Conservation (phyloP, 1,140 invertebrate species). For the Papilio xuthus region DNA sequence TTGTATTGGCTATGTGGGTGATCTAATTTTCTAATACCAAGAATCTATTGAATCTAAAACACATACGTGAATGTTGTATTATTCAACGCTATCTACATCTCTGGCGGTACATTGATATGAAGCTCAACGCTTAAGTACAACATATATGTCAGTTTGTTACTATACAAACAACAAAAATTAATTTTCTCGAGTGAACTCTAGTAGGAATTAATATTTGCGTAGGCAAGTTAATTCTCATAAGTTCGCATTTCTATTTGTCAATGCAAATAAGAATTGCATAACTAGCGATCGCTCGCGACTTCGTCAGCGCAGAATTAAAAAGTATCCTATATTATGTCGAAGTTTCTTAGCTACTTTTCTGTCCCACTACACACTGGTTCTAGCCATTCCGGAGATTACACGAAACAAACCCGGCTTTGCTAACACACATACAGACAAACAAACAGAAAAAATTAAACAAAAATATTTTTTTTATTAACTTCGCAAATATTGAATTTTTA, state of each 20-base stretch:
- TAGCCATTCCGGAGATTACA: no score
- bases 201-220: slow-evolving; percentile 12
- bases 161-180: slow-evolving; percentile 53
- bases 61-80: slow-evolving; percentile 27
- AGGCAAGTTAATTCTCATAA: slow-evolving; percentile 40
- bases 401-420: no score
- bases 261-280: not conserved
- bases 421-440: no score
- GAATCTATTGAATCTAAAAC: not conserved
- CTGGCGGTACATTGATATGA: not conserved
- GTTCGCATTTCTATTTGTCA: not conserved
- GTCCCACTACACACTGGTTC: no score
- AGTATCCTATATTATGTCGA: no score
- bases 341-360: no score
- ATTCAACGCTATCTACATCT: not conserved
- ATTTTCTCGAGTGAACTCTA: slow-evolving; percentile 46
- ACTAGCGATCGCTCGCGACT: no score
- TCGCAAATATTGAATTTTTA: no score
- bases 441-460: no score
- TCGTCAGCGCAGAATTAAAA: no score
- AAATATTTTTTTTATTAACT: no score
- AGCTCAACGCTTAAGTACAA: not conserved
- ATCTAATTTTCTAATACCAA: not conserved
- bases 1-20: not conserved
- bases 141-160: slow-evolving; percentile 35